Base-by-base conservation (phyloP, 2,113 vertebrate genomes). In the Lepus timidus region DNA sequence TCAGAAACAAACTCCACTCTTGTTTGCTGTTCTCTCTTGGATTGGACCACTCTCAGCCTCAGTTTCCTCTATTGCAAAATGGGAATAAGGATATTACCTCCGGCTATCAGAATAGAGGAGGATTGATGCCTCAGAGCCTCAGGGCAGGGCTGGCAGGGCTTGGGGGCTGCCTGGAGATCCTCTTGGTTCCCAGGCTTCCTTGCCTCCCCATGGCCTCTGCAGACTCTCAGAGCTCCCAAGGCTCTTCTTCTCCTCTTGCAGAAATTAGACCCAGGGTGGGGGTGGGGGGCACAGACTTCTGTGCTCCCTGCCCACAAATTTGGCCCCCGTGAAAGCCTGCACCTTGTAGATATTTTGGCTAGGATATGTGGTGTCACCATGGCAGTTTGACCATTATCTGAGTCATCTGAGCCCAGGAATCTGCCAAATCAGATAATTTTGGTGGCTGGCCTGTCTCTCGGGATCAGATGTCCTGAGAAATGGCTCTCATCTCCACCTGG, bases 351-450 rank as follows among this genome's bases (percentile, higher is more conserved):
- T 74, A n/a, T 80, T 84, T 94, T 93, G 89, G 95, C 83, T 19
- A 22, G 2, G 10, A 29, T 36, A 11, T 73, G 78, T 61, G 68
- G 88, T 95, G 88, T 96, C 75, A 51, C 89, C 12, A 19, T 68
- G 80, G 91, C 79, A n/a, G 23, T 76, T 10, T 58, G 84, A 85
- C 65, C 67, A 14, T 81, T 94, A 93, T 95, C 95, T 89, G 93
- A 80, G 93, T 78, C 96, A 96, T 90, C 73, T 11, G 84, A 96
- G 70, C 52, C 87, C 11, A 0, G 49, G 61, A 62, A 89, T 58
- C 83, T 84, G 96, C 95, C 97, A 91, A 81, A 96, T 97, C 97
- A 96, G 95, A 95, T 97, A 91, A 95, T 94, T 90, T 73, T 16
- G 94, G 68, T 36, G 64, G 88, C 76, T 73, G 49, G 31, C 89